Conservation (phyloP, 2,797 vertebrate genomes). For the Manis javanica region DNA sequence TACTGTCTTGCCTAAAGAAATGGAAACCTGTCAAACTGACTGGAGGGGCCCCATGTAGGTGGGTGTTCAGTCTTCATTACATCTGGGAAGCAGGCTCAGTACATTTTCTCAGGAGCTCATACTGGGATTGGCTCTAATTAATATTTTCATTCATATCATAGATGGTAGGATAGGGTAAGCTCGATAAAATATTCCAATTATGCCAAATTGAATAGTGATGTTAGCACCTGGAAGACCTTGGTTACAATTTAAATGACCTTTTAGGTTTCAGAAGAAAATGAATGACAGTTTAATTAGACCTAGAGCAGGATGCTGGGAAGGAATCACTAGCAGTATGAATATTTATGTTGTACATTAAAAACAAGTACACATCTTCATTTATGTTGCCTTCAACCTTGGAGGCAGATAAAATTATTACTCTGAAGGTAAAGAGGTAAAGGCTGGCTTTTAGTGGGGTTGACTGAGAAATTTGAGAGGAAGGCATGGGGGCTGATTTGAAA, state of each 20-base stretch:
- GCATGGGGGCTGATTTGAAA: background rate
- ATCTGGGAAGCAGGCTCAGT: background rate
- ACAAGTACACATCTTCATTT: background rate
- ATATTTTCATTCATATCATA: constrained; percentile 59
- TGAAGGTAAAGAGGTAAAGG: background rate
- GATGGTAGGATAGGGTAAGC: constrained; percentile 1
- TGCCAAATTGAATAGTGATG: background rate
- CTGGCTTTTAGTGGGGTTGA: background rate
- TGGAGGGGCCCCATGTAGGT: background rate
- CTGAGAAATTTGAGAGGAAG: background rate
- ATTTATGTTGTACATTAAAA: background rate
- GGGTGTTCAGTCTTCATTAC: background rate
- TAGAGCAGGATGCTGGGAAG: background rate
- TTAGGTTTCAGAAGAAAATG: constrained; percentile 32
- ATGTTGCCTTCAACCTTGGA: background rate
- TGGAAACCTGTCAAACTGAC: background rate
- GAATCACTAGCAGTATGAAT: background rate
- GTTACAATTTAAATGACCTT: constrained; percentile 49
- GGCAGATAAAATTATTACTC: background rate
- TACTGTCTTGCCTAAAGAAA: background rate
- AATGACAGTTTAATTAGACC: constrained; percentile 2
- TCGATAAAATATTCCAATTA: constrained; percentile 58
- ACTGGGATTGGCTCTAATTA: constrained; percentile 34
- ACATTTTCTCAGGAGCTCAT: background rate
- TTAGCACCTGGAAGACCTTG: constrained; percentile 28